Conservation (phyloP, 2,113 vertebrate species). For the Sorex araneus region DNA sequence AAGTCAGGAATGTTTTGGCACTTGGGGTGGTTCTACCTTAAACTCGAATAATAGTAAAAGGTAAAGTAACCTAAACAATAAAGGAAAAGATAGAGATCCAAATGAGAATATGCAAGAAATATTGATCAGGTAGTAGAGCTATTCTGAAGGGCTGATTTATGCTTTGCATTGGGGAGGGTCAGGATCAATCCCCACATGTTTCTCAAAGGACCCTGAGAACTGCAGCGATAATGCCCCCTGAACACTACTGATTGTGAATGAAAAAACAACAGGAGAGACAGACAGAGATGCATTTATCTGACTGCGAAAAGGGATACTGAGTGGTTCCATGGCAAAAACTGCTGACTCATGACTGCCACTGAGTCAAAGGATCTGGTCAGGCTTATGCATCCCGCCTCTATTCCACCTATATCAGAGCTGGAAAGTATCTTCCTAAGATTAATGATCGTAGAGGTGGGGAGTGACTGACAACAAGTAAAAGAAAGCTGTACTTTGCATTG, state of each 20-base stretch:
- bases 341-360: neutral
- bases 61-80: neutral
- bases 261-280: no score
- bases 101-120: neutral
- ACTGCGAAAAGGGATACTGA: neutral
- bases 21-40: neutral
- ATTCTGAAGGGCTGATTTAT: no score
- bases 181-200: no score
- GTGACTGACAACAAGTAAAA: neutral
- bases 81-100: neutral
- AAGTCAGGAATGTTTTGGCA: neutral
- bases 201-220: no score
- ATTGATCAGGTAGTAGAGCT: no score
- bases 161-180: no score
- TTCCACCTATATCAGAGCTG: neutral
- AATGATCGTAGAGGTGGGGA: neutral
- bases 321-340: neutral
- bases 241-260: no score
- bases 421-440: neutral
- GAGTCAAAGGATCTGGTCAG: neutral
- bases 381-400: neutral
- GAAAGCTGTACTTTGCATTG: neutral
- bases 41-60: slow-evolving; percentile 23
- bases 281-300: neutral
- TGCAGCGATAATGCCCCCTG: no score